These are phyloP conservation scores for Orestias chungarensis DNA, from an alignment of 2,797 vertebrate genomes.

Conservation along the genomic window DNA sequence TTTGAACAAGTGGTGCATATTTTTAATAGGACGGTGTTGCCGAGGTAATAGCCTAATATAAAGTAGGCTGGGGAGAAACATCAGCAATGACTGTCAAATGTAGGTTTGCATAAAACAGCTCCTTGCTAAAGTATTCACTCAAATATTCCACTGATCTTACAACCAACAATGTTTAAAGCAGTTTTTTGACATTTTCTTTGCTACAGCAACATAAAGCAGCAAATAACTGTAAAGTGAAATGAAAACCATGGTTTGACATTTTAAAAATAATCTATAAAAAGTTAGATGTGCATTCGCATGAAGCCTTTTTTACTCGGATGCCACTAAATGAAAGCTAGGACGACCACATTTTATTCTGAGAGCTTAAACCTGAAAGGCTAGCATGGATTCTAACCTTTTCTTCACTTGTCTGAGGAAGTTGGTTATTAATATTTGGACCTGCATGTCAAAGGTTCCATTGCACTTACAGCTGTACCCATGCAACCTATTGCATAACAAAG, in stretches of 20 bases:
- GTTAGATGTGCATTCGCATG: not conserved
- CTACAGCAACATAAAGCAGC: not conserved
- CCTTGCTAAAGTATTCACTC: not conserved
- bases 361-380: no score
- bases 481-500: not conserved
- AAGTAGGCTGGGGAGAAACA: conserved; percentile 7
- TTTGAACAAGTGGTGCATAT: conserved; percentile 9
- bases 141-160: not conserved
- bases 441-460: not conserved
- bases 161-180: not conserved
- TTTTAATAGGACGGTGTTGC: conserved; percentile 7
- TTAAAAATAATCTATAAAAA: not conserved
- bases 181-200: not conserved
- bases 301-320: not conserved
- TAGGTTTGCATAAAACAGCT: not conserved
- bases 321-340: not conserved
- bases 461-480: not conserved
- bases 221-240: not conserved
- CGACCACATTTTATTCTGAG: not conserved
- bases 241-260: not conserved
- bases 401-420: not conserved
- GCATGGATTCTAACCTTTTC: no score
- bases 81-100: not conserved
- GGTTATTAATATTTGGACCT: not conserved
- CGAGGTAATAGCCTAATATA: conserved; percentile 29